Evolutionary conservation across 2,888 invertebrate genomes (phyloP).

Genomic region (Agrotis exclamationis): DNA sequence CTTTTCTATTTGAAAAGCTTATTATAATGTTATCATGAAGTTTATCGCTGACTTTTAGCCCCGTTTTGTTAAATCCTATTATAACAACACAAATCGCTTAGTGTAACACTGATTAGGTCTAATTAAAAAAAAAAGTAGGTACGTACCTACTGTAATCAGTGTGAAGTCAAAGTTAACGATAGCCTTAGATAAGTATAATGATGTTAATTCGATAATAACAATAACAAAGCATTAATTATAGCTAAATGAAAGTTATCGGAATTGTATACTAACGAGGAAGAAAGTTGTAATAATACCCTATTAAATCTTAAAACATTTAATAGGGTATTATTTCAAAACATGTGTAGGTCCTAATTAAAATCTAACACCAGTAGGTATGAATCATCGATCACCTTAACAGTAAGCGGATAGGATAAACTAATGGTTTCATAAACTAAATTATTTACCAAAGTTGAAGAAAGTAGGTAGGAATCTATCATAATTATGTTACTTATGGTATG

Average conservation of each 20-base stretch:
- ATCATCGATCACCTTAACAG: neutral
- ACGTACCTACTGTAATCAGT: conserved; percentile 64
- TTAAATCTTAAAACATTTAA: neutral
- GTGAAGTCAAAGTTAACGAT: conserved; percentile 79
- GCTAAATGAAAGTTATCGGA: conserved; percentile 51
- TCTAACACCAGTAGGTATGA: neutral
- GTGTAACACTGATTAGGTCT: conserved; percentile 57
- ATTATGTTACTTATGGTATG: conserved; percentile 1
- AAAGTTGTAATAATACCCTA: conserved; percentile 24
- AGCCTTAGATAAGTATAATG: conserved; percentile 74
- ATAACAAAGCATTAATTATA: conserved; percentile 55
- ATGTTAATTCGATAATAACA: conserved; percentile 62
- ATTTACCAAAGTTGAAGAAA: conserved; percentile 7
- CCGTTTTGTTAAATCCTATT: conserved; percentile 58
- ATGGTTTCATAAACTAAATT: conserved; percentile 2
- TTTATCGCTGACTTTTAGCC: conserved; percentile 55
- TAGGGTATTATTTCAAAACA: neutral
- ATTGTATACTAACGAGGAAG: conserved; percentile 25
- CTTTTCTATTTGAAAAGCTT: conserved; percentile 28
- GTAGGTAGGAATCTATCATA: neutral
- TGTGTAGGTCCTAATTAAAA: conserved; percentile 2
- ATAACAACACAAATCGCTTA: conserved; percentile 57
- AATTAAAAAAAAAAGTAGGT: conserved; percentile 61
- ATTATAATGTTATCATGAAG: conserved; percentile 47
- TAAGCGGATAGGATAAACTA: neutral